Evolutionary conservation across 2,888 invertebrate genomes (phyloP).

Genomic region (Cyclophora albipunctata): DNA sequence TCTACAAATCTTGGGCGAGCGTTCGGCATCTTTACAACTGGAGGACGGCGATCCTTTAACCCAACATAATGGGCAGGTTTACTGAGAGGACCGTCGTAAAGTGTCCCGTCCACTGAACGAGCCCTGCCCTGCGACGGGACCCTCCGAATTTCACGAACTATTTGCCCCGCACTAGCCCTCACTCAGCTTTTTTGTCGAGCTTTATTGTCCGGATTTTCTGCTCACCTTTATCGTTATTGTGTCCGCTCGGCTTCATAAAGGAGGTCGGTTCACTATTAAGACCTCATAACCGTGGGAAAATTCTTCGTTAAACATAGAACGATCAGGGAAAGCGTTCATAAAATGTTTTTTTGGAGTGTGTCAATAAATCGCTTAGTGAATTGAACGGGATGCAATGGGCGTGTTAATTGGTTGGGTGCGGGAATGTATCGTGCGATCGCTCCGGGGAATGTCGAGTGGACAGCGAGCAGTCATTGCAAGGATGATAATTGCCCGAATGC

Average conservation of each 20-base stretch:
- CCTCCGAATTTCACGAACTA: conserved; percentile 74
- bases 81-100: conserved; percentile 72
- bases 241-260: conserved; percentile 71
- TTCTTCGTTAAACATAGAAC: conserved; percentile 25
- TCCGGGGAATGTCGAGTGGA: conserved; percentile 43
- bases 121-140: conserved; percentile 41
- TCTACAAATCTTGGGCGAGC: conserved; percentile 67
- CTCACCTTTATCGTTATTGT: conserved; percentile 75
- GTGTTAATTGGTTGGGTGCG: conserved; percentile 65
- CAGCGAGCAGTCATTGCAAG: conserved; percentile 57
- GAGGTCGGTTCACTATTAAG: conserved; percentile 66
- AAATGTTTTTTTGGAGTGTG: conserved; percentile 28
- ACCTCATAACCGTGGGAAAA: conserved; percentile 75
- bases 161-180: conserved; percentile 70
- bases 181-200: conserved; percentile 68
- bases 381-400: conserved; percentile 60
- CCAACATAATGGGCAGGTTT: conserved; percentile 73
- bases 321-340: conserved; percentile 26
- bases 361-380: conserved; percentile 61
- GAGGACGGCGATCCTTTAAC: conserved; percentile 70
- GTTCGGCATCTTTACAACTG: conserved; percentile 72
- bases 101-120: conserved; percentile 52
- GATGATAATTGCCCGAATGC: conserved; percentile 62
- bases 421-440: conserved; percentile 28
- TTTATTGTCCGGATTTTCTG: conserved; percentile 74